Evolutionary conservation across 2,797 vertebrate genomes (phyloP).

Genomic region (Melanotaenia parkinsoni): DNA sequence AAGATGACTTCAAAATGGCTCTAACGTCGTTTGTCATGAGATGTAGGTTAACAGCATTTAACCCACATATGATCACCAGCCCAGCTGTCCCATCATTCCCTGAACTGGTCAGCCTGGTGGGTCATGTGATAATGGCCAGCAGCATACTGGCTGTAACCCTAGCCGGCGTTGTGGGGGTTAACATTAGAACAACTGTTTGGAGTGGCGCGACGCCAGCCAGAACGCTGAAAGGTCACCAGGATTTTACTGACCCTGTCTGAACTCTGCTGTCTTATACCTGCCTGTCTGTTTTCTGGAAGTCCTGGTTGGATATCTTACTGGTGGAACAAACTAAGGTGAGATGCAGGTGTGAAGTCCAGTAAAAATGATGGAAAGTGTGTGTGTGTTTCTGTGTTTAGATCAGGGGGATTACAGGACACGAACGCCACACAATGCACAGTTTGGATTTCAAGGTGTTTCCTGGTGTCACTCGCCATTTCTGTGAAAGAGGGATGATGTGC

Average conservation of each 20-base stretch:
- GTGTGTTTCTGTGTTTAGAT: slow-evolving; percentile 5
- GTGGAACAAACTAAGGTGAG: background rate
- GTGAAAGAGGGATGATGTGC: slow-evolving; percentile 75
- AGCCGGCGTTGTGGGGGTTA: slow-evolving; percentile 66
- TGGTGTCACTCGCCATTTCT: slow-evolving; percentile 66
- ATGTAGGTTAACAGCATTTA: slow-evolving; percentile 52
- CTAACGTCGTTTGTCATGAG: slow-evolving; percentile 25
- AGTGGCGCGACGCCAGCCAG: slow-evolving; percentile 67
- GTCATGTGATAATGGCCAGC: slow-evolving; percentile 68
- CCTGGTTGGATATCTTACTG: slow-evolving; percentile 3
- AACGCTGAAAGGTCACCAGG: slow-evolving; percentile 65
- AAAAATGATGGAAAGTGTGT: slow-evolving; percentile 40
- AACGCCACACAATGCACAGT: slow-evolving; percentile 49
- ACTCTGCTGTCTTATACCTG: slow-evolving; percentile 6
- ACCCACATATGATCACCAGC: slow-evolving; percentile 40
- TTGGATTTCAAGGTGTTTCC: slow-evolving; percentile 71
- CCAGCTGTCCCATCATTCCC: slow-evolving; percentile 42
- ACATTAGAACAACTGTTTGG: slow-evolving; percentile 78
- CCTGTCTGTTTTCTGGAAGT: slow-evolving; percentile 17
- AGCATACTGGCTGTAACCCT: slow-evolving; percentile 72
- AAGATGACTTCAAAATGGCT: background rate
- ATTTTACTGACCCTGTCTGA: slow-evolving; percentile 56
- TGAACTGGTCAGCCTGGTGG: slow-evolving; percentile 27
- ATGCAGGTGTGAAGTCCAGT: slow-evolving; percentile 8
- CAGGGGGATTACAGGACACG: slow-evolving; percentile 14